A percentile compares a stretch with the other conserved stretches of the same genome.
phyloP scores from a whole-genome alignment of 2,888 invertebrate genomes.

The Phrixothrix hirtus region DNA sequence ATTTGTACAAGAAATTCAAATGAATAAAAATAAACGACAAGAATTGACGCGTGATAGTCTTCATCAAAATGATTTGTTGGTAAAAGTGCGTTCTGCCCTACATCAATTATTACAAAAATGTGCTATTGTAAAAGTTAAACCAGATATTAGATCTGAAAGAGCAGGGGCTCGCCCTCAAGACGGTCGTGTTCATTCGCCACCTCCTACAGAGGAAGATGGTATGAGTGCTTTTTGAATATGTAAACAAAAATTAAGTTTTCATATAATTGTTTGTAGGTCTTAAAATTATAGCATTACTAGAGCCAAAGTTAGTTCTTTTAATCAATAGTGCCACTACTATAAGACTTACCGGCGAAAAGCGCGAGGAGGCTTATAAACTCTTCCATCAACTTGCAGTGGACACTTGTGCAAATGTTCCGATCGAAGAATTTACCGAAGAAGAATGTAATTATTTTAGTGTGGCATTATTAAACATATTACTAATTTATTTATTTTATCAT shows the following conservation, averaged over 20 bases:
- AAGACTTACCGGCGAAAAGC: slow-evolving; percentile 4
- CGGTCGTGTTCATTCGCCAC: slow-evolving; percentile 3
- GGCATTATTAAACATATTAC: too few species aligned
- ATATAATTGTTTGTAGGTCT: slow-evolving; percentile 14
- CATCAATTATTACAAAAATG: slow-evolving; percentile 62
- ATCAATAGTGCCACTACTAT: slow-evolving; percentile 7
- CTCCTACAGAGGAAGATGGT: slow-evolving; percentile 17
- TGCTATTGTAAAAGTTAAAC: slow-evolving; percentile 30
- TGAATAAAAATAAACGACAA: slow-evolving; percentile 55
- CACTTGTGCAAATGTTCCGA: slow-evolving; percentile 10
- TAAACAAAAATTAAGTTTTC: too few species aligned
- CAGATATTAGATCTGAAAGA: too few species aligned
- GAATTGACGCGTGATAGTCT: slow-evolving; percentile 53
- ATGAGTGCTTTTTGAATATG: too few species aligned
- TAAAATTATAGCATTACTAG: slow-evolving; percentile 11
- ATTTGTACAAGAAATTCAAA: slow-evolving; percentile 55
- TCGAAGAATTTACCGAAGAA: slow-evolving; percentile 3
- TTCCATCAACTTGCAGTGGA: slow-evolving; percentile 16
- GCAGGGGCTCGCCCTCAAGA: not conserved
- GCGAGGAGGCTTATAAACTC: slow-evolving; percentile 17
- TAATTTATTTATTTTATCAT: not conserved
- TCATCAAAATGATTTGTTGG: slow-evolving; percentile 60
- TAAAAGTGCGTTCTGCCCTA: slow-evolving; percentile 62
- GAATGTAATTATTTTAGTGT: slow-evolving; percentile 8
- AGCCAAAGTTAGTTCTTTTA: slow-evolving; percentile 12